Conservation (phyloP, 2,113 vertebrate species). For the Peromyscus polionotus region DNA sequence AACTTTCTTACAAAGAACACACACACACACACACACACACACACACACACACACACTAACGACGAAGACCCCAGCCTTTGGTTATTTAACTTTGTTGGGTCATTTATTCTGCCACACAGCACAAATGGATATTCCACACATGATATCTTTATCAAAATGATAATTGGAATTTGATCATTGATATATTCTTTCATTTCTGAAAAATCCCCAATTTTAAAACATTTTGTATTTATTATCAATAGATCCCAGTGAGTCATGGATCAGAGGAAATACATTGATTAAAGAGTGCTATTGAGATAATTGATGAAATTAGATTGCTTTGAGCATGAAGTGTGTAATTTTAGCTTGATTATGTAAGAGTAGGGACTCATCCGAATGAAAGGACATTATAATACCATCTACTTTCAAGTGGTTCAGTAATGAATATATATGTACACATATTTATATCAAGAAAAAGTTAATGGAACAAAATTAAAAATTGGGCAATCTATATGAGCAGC, state of each 20-base stretch:
- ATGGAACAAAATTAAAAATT: slow-evolving; percentile 19
- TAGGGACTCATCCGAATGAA: not conserved
- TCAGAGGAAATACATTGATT: slow-evolving; percentile 36
- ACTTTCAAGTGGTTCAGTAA: not conserved
- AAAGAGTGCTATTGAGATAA: not conserved
- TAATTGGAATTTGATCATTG: slow-evolving; percentile 42
- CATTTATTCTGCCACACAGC: not conserved
- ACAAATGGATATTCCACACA: not conserved
- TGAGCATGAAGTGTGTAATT: not conserved
- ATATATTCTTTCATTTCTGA: slow-evolving; percentile 20
- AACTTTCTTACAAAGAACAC: not conserved
- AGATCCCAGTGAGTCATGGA: not conserved
- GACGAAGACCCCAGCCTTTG: not conserved
- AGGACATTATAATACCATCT: not conserved
- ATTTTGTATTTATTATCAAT: slow-evolving; percentile 17
- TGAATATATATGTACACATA: not conserved
- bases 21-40: not conserved
- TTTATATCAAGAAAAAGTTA: not conserved
- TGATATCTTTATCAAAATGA: not conserved
- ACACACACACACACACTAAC: not conserved
- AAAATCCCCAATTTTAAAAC: slow-evolving; percentile 39
- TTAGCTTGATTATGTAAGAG: not conserved
- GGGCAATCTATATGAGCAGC: not conserved
- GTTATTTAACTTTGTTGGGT: not conserved
- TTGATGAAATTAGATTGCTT: not conserved